Evolutionary conservation across 2,797 vertebrate genomes (phyloP), one percentile per base, ranked within the genome.

Genomic region (Pseudochromis fuscus): DNA sequence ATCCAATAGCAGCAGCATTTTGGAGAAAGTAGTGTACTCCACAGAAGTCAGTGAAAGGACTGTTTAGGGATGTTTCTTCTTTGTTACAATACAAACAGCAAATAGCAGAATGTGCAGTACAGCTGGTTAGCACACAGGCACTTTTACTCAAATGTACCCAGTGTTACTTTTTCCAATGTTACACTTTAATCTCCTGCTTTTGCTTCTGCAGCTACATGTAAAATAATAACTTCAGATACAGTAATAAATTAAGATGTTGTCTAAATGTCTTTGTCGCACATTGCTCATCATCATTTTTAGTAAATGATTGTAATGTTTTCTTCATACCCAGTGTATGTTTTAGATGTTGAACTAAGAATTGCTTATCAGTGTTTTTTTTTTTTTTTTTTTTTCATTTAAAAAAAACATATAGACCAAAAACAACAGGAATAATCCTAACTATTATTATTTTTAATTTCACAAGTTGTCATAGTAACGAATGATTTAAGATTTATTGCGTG

Each of bases 211-310:
- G 70, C 50, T 46, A 33, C 48, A 6, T 74, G 55, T 15, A 25
- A 57, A 56, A 46, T 53, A 33, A 67, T 33, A 25, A 23, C 45
- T 68, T 33, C 28, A 57, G 50, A 61, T 51, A 5, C n/a, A 1
- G 7, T 40, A 42, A 75, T 56, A 25, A 61, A 53, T 49, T 64
- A 58, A 53, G 35, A 50, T 7, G 6, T 45, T 40, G 33, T 16
- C 37, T 64, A 70, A 67, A 68, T 60, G 19, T 67, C 61, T 76
- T 57, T 61, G 65, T 72, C 60, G 72, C 48, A 19, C 3, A 30
- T 48, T 35, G 33, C 51, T 79, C 69, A 58, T 71, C 45, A 74
- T 8, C 50, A 49, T 66, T 31, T 23, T 73, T 52, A 67, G 76
- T 59, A 44, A 61, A 72, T 44, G 23, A 67, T 70, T 37, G 4